Base-by-base conservation (phyloP, 2,113 vertebrate species). In the Oncorhynchus clarkii region DNA sequence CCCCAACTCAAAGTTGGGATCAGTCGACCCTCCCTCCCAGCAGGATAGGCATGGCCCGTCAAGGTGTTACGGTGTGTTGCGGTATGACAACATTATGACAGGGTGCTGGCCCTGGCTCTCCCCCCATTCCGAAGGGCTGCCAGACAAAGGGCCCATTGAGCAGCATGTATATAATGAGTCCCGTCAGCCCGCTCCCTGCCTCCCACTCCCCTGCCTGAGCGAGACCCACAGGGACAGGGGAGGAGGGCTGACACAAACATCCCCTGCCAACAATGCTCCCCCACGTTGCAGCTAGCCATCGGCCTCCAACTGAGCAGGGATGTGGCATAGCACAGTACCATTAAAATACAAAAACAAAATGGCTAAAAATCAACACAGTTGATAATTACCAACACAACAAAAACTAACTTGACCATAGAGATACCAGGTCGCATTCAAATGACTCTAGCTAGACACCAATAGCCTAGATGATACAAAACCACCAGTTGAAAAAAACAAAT, bases 131-230 rank as follows among this genome's bases (percentile, higher is more conserved):
- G 24, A 83, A n/a, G 65, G 22, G 76, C 57, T 29, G 14, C 49
- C 73, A 70, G 84, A 93, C 92, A 93, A 92, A 89, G 89, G 86
- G 0, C 57, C 82, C 88, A 92, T 92, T 93, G 76, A 93, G 85
- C 69, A 68, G 9, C 2, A 39, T 39, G 7, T 72, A 88, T 67
- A 93, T 93, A 93, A 93, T 91, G 75, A 90, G 78, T 73, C 76
- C 87, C 88, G 49, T 51, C 75, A 24, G n/a, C 6, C 7, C 5
- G 70, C 72, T 8, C 80, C 83, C 78, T 71, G 64, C 67, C 76
- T 73, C 92, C 92, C 6, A 5, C 7, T 68, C 72, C 80, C 83
- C 77, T 72, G 64, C 67, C 77, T 69, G 68, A 71, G 65, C 59
- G n/a, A 70, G 64, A 67, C 72, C 65, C 57, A 62, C 71, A 60